phyloP scores from a whole-genome alignment of 2,113 vertebrate genomes.

The Myocastor coypus region DNA sequence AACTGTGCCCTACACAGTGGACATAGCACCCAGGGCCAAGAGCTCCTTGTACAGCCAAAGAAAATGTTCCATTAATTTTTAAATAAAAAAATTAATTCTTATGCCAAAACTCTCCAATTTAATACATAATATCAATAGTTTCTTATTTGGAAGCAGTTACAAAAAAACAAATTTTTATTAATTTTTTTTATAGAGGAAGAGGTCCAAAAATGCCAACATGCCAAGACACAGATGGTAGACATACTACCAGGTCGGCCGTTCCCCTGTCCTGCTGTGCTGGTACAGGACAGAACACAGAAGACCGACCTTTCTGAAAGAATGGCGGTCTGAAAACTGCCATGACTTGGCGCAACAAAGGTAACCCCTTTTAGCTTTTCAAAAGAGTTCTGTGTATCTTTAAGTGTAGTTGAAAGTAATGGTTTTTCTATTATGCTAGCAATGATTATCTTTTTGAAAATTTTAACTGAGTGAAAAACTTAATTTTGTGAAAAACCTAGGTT shows the following conservation, averaged over 20 bases:
- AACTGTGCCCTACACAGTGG: rapidly evolving
- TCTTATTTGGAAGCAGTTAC: not conserved
- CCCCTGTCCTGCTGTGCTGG: not conserved
- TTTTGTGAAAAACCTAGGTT: not conserved
- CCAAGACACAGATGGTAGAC: rapidly evolving
- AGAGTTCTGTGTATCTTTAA: not conserved
- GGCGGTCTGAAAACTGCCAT: not conserved
- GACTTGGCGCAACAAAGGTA: not conserved
- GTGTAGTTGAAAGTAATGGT: not conserved
- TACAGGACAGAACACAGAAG: not conserved
- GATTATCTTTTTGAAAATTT: slow-evolving; percentile 3
- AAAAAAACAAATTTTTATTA: not conserved
- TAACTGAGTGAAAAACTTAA: not conserved
- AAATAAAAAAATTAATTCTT: slow-evolving; percentile 16
- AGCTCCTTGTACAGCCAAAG: not conserved
- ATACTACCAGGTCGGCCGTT: too few species aligned
- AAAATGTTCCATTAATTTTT: not conserved
- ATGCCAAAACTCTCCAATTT: slow-evolving; percentile 36
- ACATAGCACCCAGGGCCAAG: not conserved
- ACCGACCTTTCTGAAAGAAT: not conserved
- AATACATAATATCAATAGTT: not conserved
- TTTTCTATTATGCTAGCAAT: not conserved
- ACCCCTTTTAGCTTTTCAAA: slow-evolving; percentile 32
- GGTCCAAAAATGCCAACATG: not conserved
- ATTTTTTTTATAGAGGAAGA: not conserved